Percentiles rank a stretch among this genome's conserved stretches.
Conservation (phyloP, 2,888 invertebrate species). For the Eulithis prunata region DNA sequence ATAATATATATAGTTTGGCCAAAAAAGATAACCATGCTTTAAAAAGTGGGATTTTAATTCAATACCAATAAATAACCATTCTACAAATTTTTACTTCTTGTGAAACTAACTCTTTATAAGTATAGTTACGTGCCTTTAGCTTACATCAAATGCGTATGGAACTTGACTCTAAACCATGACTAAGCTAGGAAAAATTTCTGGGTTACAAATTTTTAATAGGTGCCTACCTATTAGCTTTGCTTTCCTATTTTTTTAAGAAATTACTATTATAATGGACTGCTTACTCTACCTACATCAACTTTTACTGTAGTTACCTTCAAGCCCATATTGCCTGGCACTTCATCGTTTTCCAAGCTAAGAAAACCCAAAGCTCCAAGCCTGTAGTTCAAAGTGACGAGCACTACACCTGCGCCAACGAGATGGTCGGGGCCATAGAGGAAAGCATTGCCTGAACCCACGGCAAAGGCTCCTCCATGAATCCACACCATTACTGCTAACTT, state of each 20-base stretch:
- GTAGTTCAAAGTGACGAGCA: slow-evolving; percentile 87
- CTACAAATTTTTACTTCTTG: too few relatives aligned
- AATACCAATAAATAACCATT: too few relatives aligned
- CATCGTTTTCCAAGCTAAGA: slow-evolving; percentile 85
- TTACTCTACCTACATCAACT: slow-evolving; percentile 1
- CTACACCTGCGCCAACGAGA: slow-evolving; percentile 84
- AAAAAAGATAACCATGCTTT: too few relatives aligned
- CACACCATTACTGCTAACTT: slow-evolving; percentile 87
- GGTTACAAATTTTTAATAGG: slow-evolving; percentile 14
- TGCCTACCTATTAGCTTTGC: too few relatives aligned
- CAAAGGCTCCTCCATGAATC: slow-evolving; percentile 87
- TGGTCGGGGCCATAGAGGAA: slow-evolving; percentile 86
- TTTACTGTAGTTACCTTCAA: slow-evolving; percentile 77
- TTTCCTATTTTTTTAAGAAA: too few relatives aligned
- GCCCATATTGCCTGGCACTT: slow-evolving; percentile 87
- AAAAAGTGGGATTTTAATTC: too few relatives aligned
- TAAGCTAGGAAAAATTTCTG: slow-evolving; percentile 30
- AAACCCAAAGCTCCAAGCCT: slow-evolving; percentile 86
- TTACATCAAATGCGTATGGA: slow-evolving; percentile 31
- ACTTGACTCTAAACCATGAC: slow-evolving; percentile 42
- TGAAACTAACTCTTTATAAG: too few relatives aligned
- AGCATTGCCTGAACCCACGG: slow-evolving; percentile 86
- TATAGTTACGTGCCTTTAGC: too few relatives aligned
- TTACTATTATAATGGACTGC: too few relatives aligned
- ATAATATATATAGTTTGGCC: too few relatives aligned